Base-by-base conservation (phyloP, 2,888 invertebrate genomes). In the Cheilosia soror region DNA sequence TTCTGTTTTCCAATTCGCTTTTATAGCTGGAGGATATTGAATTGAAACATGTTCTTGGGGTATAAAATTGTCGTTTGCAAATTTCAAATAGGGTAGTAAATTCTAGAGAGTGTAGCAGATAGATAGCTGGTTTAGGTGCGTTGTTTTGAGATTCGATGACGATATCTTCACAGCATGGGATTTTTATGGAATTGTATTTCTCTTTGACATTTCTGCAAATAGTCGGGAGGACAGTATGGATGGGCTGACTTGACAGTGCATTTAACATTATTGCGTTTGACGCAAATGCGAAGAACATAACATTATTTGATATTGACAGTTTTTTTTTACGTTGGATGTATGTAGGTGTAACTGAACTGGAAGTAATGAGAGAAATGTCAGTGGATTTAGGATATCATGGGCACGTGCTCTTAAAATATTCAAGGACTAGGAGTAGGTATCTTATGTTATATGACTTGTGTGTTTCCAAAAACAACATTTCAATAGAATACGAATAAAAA, bases 101-200 rank as follows among this genome's bases (percentile, higher is more conserved):
- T 62, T 42, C 42, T 42, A 44, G 13, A 69, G 55, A 20, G 42
- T n/a, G n/a, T n/a, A n/a, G n/a, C n/a, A 5, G 5, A 27, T 27
- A 4, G 2, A 31, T 11, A 57, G 31, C 44, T 31, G 44, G 68
- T 69, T 57, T 69, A n/a, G n/a, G 44, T 37, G 31, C 20, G 42
- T 37, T 69, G 57, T 69, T 57, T 69, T 44, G n/a, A 47, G 31
- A 55, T 31, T 55, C 55, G 42, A 44, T 68, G 49, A 51, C n/a
- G 51, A 33, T n/a, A 27, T 51, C n/a, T n/a, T n/a, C 65, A 51
- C 49, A 51, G 51, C 65, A 15, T 51, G 51, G 27, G 51, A 27
- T 40, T 51, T 29, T 44, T 62, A 15, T 37, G 15, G 44, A 15
- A 15, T 20, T n/a, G 33, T 5, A 6, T 60, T 42, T 25, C 20